These are phyloP conservation scores for Collichthys lucidus DNA, from an alignment of 2,113 vertebrate species.

Conservation along the genomic window DNA sequence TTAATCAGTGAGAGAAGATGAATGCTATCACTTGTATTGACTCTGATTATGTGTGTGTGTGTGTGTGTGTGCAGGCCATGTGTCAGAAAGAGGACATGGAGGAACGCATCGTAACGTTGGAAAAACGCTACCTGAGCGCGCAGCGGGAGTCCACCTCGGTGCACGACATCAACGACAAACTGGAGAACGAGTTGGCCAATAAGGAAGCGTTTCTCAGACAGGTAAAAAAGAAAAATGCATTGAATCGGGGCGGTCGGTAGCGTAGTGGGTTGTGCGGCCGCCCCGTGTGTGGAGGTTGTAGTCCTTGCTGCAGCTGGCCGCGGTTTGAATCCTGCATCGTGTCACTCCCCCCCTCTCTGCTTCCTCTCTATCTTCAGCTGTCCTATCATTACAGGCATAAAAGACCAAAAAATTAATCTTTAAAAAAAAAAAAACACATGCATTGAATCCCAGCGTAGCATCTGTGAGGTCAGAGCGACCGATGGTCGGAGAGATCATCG, in stretches of 20 bases:
- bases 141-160: conserved; percentile 98
- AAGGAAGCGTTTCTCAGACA: conserved; percentile 98
- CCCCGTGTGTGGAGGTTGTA: too few relatives aligned
- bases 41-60: conserved; percentile 15
- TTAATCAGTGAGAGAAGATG: not conserved
- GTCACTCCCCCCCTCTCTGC: too few relatives aligned
- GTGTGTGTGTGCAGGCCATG: conserved; percentile 88
- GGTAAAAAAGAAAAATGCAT: conserved; percentile 45
- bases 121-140: conserved; percentile 98
- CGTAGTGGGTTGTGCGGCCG: too few relatives aligned
- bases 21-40: not conserved
- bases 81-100: conserved; percentile 99
- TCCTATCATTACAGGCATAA: too few relatives aligned
- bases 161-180: conserved; percentile 98
- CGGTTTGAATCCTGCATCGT: too few relatives aligned
- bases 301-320: too few relatives aligned
- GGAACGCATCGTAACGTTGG: conserved; percentile 96
- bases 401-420: too few relatives aligned
- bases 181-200: conserved; percentile 98
- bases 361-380: too few relatives aligned
- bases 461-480: not conserved
- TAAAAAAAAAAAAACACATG: too few relatives aligned
- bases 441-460: too few relatives aligned
- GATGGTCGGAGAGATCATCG: not conserved
- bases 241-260: too few relatives aligned